These are phyloP conservation scores for Xyrauchen texanus DNA, from an alignment of 2,113 vertebrate genomes.

Conservation along the genomic window DNA sequence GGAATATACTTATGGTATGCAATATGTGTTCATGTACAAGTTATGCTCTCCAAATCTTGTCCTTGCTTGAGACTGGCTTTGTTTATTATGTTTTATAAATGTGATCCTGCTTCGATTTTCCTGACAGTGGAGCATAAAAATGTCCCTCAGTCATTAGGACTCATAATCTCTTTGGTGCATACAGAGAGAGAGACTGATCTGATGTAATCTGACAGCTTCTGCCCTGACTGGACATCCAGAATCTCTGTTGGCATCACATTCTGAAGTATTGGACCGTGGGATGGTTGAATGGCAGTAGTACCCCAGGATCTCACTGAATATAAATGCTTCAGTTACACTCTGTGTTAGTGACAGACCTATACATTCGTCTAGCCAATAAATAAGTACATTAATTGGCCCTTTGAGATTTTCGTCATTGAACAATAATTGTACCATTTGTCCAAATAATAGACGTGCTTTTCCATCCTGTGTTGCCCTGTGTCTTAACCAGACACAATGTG, in stretches of 20 bases:
- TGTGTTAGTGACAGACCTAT: too few relatives aligned
- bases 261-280: neutral
- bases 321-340: conserved; percentile 1
- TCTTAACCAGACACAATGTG: too few relatives aligned
- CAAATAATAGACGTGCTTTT: too few relatives aligned
- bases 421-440: too few relatives aligned
- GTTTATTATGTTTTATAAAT: conserved; percentile 2
- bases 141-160: neutral
- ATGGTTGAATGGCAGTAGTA: conserved; percentile 6
- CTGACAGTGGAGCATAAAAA: conserved; percentile 25
- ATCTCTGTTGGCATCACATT: conserved; percentile 32
- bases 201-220: conserved; percentile 24
- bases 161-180: neutral
- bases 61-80: conserved; percentile 13
- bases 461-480: too few relatives aligned
- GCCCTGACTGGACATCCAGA: conserved; percentile 24
- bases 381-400: too few relatives aligned
- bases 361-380: too few relatives aligned
- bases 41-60: neutral
- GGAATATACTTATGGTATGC: neutral
- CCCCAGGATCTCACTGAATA: conserved; percentile 17
- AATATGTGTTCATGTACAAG: neutral
- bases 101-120: conserved; percentile 18
- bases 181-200: neutral
- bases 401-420: too few relatives aligned